phyloP scores from a whole-genome alignment of 1,140 invertebrate species.

The Drosophila tani region DNA sequence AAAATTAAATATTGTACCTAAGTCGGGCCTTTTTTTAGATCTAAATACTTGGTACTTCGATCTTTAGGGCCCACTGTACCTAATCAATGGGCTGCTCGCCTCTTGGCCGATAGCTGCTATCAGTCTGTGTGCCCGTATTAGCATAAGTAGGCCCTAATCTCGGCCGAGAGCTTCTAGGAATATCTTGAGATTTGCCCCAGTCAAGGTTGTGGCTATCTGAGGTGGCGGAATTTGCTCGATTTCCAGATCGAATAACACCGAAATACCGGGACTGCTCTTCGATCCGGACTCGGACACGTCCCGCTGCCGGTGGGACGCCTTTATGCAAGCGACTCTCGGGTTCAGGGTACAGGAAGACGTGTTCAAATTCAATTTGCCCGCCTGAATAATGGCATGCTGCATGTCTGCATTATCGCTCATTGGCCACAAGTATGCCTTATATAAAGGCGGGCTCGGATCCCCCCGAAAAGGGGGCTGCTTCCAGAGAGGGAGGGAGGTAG shows the following conservation, averaged over 20 bases:
- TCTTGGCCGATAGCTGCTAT: constrained; percentile 32
- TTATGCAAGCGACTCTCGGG: constrained; percentile 55
- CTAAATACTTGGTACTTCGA: background rate
- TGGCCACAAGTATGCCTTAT: constrained; percentile 29
- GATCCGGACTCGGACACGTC: constrained; percentile 45
- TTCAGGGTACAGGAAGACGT: constrained; percentile 73
- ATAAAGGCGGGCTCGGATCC: background rate
- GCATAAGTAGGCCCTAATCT: constrained; percentile 37
- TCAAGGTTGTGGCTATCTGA: constrained; percentile 21
- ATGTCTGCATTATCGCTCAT: constrained; percentile 38
- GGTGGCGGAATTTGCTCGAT: constrained; percentile 23
- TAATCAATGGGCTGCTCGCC: constrained; percentile 16
- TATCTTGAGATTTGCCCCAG: constrained; percentile 14
- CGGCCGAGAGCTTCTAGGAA: background rate
- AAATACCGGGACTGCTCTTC: background rate
- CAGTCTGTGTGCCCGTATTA: constrained; percentile 34
- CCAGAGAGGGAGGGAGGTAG: background rate
- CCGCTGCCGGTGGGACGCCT: constrained; percentile 12
- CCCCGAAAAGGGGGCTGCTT: background rate
- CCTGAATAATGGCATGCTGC: constrained; percentile 42
- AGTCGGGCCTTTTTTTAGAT: no score
- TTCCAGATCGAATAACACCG: constrained; percentile 29
- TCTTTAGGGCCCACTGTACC: background rate
- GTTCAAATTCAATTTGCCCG: constrained; percentile 67
- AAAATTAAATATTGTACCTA: no score